Evolutionary conservation across 2,888 invertebrate species (phyloP), one percentile per base, ranked within the genome.

Genomic region (Drosophila trichaetosa): DNA sequence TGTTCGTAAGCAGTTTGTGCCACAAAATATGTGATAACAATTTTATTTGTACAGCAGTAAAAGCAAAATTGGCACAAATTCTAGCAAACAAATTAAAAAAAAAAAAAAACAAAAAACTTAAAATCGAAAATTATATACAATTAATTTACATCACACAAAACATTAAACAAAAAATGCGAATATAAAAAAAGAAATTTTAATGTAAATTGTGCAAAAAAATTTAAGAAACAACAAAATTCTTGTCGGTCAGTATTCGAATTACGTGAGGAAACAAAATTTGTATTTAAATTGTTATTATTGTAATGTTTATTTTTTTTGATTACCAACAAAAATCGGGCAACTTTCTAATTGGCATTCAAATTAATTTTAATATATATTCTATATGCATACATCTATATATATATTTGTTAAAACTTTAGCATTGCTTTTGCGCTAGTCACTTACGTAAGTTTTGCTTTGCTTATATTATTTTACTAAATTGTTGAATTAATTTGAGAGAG

Each of bases 11-110:
- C 71, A 76, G 74, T 86, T 86, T 90, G 89, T 88, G 87, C 87
- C 89, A 86, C 84, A 90, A 86, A 84, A 86, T 75, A 86, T 87
- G 87, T 87, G 90, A 87, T 90, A 87, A 89, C 78, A 77, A 81
- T 69, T 76, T 70, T 66, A 79, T 75, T 80, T 80, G 75, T 82
- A 73, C 70, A 79, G 83, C 59, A 72, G 64, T 76, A 73, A 82
- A 72, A 73, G 60, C 69, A 60, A 70, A 77, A 72, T 65, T 84
- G 85, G 85, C 85, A 89, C 85, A 85, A 85, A 82, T 80, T 72
- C 70, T 65, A 71, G 74, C 63, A 69, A 69, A 74, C 27, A 72
- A 73, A 75, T 48, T 65, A 52, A 46, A 49, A 66, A 38, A 60
- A 31, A 29, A 42, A 21, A 13, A 29, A 7, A 34, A n/a, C n/a